Percentiles rank a stretch among this genome's conserved stretches.
Evolutionary conservation across 1,140 invertebrate genomes (phyloP).

Genomic region (Drosophila nebulosa): DNA sequence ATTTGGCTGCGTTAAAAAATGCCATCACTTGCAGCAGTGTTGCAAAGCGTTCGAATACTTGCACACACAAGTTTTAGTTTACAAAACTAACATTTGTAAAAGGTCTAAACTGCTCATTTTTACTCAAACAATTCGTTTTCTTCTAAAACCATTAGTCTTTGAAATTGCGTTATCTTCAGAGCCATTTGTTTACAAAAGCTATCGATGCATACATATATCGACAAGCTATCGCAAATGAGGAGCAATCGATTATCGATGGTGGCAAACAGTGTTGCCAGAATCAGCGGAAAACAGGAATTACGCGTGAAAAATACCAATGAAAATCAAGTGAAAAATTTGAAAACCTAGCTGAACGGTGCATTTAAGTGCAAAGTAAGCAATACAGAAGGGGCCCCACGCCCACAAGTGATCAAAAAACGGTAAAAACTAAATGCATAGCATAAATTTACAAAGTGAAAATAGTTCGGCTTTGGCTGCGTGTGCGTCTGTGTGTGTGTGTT

Average conservation of each 20-base stretch:
- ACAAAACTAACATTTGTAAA: too few relatives aligned
- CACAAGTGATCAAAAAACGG: conserved; percentile 8
- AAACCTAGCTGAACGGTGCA: conserved; percentile 45
- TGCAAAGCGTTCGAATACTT: neutral
- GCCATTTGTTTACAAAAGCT: too few relatives aligned
- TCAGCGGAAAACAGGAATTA: conserved; percentile 21
- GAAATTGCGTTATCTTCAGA: too few relatives aligned
- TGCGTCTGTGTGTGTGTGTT: conserved; percentile 59
- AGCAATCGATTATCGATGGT: too few relatives aligned
- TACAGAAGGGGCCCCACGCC: neutral
- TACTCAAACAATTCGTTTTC: too few relatives aligned
- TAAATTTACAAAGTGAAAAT: conserved; percentile 66
- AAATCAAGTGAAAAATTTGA: conserved; percentile 45
- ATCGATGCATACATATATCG: too few relatives aligned
- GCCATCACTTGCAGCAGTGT: neutral
- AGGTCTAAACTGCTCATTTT: too few relatives aligned
- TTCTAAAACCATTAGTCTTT: too few relatives aligned
- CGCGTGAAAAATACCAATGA: conserved; percentile 57
- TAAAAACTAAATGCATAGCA: conserved; percentile 1
- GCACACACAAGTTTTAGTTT: too few relatives aligned
- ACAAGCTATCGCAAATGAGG: too few relatives aligned
- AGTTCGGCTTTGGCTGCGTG: conserved; percentile 57
- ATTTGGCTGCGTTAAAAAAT: neutral
- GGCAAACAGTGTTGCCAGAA: neutral
- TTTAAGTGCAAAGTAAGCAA: conserved; percentile 58